Percentiles rank a stretch among this genome's conserved stretches.
phyloP scores from a whole-genome alignment of 2,797 vertebrate genomes.

The Amblyraja radiata region DNA sequence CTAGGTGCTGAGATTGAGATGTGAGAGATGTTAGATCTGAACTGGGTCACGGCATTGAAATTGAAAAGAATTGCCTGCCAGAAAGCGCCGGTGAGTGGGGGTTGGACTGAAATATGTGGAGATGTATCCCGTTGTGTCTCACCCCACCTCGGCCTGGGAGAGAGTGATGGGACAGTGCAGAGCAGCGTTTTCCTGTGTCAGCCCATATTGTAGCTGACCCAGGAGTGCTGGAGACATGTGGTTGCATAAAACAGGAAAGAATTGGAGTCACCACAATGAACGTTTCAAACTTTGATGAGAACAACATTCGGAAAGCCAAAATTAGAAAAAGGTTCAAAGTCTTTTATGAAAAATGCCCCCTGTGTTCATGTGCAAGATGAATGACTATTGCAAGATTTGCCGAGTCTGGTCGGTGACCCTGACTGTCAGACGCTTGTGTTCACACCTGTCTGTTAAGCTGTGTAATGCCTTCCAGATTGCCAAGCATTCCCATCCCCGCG shows the following conservation, averaged over 20 bases:
- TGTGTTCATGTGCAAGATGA: not conserved
- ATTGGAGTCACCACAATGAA: not conserved
- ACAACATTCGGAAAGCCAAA: not conserved
- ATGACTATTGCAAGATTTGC: not conserved
- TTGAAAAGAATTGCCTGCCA: not conserved
- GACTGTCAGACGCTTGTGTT: not conserved
- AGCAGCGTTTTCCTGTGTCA: not conserved
- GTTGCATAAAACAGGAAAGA: not conserved
- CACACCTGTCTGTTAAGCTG: not conserved
- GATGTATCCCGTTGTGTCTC: not conserved
- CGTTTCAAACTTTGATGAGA: not conserved
- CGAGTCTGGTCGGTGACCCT: not conserved
- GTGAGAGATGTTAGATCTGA: not conserved
- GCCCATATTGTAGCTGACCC: not conserved
- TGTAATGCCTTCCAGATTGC: constrained; percentile 22
- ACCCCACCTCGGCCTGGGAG: not conserved
- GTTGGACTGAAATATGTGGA: not conserved
- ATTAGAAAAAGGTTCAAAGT: not conserved
- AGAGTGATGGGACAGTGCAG: too few species aligned
- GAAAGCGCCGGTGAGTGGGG: not conserved
- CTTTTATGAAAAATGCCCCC: not conserved
- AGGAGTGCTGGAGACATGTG: not conserved
- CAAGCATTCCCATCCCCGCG: not conserved
- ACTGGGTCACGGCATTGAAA: not conserved
- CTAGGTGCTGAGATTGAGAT: not conserved